Base-by-base conservation (phyloP, 2,888 invertebrate genomes). In the Epinotia bilunana region DNA sequence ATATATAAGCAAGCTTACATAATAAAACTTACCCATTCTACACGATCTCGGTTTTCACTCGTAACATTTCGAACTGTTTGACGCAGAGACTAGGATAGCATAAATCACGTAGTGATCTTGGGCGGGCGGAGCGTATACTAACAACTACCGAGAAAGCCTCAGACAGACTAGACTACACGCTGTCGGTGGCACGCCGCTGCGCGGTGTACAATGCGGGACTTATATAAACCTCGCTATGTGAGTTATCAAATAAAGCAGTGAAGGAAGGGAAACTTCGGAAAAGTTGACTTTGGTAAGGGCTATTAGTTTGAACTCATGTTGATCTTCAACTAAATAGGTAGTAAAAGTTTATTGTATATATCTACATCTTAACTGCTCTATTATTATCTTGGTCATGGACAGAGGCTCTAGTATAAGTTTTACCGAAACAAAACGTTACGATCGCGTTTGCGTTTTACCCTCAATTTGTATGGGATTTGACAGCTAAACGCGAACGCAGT, bases 91-190 rank as follows among this genome's bases (percentile, higher is more conserved):
- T 67, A 87, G 85, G 87, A 60, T 71, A 76, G 74, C 84, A 86
- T 80, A 79, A 82, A 82, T 82, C 79, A 80, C 88, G 88, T 87
- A 84, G 83, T 80, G 82, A 79, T 86, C 78, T 81, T 65, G 73
- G 81, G 83, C 82, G 83, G 83, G 83, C 83, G 84, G 79, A 77
- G 75, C 80, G 79, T 77, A 74, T 58, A 88, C 88, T 88, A 85
- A 80, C 81, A 74, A 68, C 58, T 61, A 72, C 62, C n/a, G 57
- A 61, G 65, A 65, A 53, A 71, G 58, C 57, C 64, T 60, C 53
- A 46, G 55, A 28, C 53, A 55, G 55, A 43, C 7, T 3, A 49
- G n/a, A 53, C 18, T 20, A 33, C 53, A 49, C 6, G 5, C 11
- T 23, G 18, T 68, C 43, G 28, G 20, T 28, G 28, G 16, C 12